Base-by-base conservation (phyloP, 2,797 vertebrate genomes). In the Takifugu ocellatus region DNA sequence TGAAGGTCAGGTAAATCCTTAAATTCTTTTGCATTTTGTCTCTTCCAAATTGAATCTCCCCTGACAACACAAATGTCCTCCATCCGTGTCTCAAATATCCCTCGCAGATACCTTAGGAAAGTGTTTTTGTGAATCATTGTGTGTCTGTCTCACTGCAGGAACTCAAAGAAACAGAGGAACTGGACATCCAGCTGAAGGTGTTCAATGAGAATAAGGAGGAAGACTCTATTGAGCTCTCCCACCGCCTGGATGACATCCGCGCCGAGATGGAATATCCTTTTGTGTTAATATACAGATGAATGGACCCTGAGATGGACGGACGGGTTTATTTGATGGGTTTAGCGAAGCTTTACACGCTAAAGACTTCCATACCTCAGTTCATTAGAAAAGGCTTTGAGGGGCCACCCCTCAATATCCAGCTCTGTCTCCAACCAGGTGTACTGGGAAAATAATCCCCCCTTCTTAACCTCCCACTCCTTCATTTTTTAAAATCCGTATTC, bases 201-300 rank as follows among this genome's bases (percentile, higher is more conserved):
- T 99, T 99, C 91, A 98, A 98, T 85, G 97, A 99, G 85, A 98
- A 96, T 87, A 98, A 97, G 88, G 97, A 99, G 60, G 97, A 99
- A 49, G 97, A 99, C 84, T 89, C 93, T 49, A 94, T 94, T 61
- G 97, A 99, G 78, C 92, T 99, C 74, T 95, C 95, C 49, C 97
- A 99, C 75, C 95, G 96, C 53, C 92, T 98, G 60, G 92, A 91
- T 56, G 97, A 99, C 88, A 95, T 99, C 89, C 94, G 90, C 11
- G 90, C 94, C 36, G 97, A 99, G 86, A 98, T 99, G 96, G 97
- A 99, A 99, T 99, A 99, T 99, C 97, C 96, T 98, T 98, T 92
- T 62, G 48, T 63, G 45, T 72, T 53, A 74, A 77, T 72, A 74
- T 54, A 67, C 62, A 72, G 60, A 74, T 73, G 64, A 73, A 56